Conservation (phyloP, 2,797 vertebrate species). For the Megalops cyprinoides region DNA sequence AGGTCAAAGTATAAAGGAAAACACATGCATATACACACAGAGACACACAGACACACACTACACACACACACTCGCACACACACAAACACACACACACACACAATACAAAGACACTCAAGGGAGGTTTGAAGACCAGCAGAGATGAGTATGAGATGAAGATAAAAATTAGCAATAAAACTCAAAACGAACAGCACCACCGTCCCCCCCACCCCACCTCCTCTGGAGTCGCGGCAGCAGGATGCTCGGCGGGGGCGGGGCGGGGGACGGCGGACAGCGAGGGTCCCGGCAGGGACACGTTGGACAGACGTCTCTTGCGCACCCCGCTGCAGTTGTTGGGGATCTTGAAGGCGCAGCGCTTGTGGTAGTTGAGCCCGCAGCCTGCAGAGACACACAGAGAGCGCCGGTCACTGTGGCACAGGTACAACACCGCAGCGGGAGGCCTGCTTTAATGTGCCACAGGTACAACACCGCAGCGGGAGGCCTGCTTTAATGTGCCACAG, state of each 20-base stretch:
- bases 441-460: not conserved
- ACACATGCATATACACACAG: too few species aligned
- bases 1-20: too few species aligned
- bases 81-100: too few species aligned
- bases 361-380: constrained; percentile 98
- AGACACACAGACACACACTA: too few species aligned
- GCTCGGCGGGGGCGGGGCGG: constrained; percentile 80
- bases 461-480: too few species aligned
- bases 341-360: constrained; percentile 97
- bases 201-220: constrained; percentile 82
- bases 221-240: constrained; percentile 71
- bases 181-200: not conserved
- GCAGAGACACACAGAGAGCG: constrained; percentile 48
- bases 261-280: constrained; percentile 86
- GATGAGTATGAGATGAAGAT: not conserved
- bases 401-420: not conserved
- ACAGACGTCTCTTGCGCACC: constrained; percentile 89
- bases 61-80: too few species aligned
- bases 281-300: constrained; percentile 90
- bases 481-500: too few species aligned
- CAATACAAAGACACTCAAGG: not conserved
- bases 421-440: not conserved
- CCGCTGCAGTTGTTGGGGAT: constrained; percentile 98
- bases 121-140: not conserved
- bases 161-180: not conserved